Evolutionary conservation across 1,140 invertebrate genomes (phyloP), one percentile per base, ranked within the genome.

Genomic region (Pseudobourletiella spinata): DNA sequence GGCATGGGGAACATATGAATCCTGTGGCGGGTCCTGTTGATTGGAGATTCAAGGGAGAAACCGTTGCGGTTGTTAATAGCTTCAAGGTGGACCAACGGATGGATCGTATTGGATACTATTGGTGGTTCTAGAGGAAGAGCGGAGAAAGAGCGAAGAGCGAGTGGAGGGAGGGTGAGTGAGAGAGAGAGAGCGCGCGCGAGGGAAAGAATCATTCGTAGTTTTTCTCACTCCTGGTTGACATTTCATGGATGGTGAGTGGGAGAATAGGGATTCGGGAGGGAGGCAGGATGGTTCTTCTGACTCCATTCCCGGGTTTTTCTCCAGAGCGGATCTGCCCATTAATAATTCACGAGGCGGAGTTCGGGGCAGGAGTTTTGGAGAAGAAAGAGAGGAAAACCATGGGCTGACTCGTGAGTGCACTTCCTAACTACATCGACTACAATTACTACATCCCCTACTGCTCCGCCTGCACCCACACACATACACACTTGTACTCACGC

Each of bases 311-410:
- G 63, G 58, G 63, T 60, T 57, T 60, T 59, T 64, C 50, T 60
- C 43, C 52, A 16, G 48, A 63, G 52, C 59, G 65, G 60, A 63
- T 66, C 65, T 61, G 32, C 22, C 58, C 60, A 66, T 66, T 66
- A 66, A 66, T 66, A 66, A 66, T 66, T 66, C 65, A 66, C 58
- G 26, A 66, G 65, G 65, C 65, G 65, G 67, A 69, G 67, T 62
- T 59, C 51, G 55, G 57, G 58, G 54, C 52, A 39, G 57, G n/a
- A n/a, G n/a, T n/a, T n/a, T n/a, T n/a, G 64, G 55, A 61, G 56
- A 57, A 56, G 64, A 64, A 48, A 68, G 51, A 67, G 63, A 66
- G 66, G 56, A 61, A 67, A 61, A 63, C 50, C 61, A 70, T 60
- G 61, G 61, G 59, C 57, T 66, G 63, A 66, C 51, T 64, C 66